These are phyloP conservation scores for Melanotaenia maccullochi DNA, from an alignment of 2,797 vertebrate species.

Conservation along the genomic window DNA sequence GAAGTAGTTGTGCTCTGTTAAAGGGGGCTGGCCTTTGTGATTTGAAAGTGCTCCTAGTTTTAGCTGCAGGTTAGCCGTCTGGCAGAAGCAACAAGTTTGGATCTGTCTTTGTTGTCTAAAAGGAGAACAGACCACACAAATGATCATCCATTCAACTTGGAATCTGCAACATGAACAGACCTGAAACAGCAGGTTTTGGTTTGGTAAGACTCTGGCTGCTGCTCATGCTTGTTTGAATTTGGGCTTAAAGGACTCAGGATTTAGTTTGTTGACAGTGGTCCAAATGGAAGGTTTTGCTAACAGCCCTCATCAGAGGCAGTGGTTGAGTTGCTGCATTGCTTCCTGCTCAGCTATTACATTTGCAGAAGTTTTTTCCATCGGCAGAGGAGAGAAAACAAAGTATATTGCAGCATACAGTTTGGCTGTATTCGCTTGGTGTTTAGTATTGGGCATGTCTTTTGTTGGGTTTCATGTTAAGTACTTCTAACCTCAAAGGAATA, in stretches of 20 bases:
- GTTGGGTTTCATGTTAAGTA: slow-evolving; percentile 34
- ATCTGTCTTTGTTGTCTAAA: slow-evolving; percentile 23
- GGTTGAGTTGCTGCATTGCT: slow-evolving; percentile 42
- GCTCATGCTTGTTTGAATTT: slow-evolving; percentile 66
- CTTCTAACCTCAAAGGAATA: slow-evolving; percentile 26
- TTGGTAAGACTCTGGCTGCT: slow-evolving; percentile 64
- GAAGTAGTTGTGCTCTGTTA: slow-evolving; percentile 53
- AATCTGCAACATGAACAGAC: slow-evolving; percentile 51
- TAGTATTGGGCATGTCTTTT: slow-evolving; percentile 20
- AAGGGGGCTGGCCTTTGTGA: slow-evolving; percentile 33
- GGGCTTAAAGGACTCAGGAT: slow-evolving; percentile 53
- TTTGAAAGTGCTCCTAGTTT: slow-evolving; percentile 21
- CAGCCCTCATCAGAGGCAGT: slow-evolving; percentile 36
- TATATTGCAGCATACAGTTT: slow-evolving; percentile 18
- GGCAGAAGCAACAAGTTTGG: slow-evolving; percentile 25
- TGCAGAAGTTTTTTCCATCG: slow-evolving; percentile 14
- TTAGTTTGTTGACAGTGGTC: slow-evolving; percentile 67
- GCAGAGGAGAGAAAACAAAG: slow-evolving; percentile 17
- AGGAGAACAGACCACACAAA: slow-evolving; percentile 42
- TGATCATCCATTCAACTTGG: slow-evolving; percentile 46
- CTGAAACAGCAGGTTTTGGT: slow-evolving; percentile 45
- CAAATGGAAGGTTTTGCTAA: slow-evolving; percentile 50
- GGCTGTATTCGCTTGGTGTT: slow-evolving; percentile 25
- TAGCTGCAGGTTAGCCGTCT: slow-evolving; percentile 29
- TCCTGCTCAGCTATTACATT: slow-evolving; percentile 51